Evolutionary conservation across 2,113 vertebrate species (phyloP).

Genomic region (Erythrolamprus reginae): DNA sequence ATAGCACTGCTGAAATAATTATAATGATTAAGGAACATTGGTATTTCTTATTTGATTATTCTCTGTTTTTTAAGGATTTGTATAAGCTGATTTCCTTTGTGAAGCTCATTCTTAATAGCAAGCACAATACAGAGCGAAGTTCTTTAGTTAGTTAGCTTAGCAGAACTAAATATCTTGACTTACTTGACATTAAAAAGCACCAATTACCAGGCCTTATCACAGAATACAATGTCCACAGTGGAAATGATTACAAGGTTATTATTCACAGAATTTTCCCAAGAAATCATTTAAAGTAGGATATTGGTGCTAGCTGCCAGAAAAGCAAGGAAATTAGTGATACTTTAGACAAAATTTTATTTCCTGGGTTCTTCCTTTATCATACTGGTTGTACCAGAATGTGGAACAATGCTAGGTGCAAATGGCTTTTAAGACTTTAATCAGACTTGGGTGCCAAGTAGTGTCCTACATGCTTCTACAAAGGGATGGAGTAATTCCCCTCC

Average conservation of each 20-base stretch:
- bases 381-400: not conserved
- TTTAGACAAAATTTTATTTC: not conserved
- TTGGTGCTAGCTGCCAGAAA: not conserved
- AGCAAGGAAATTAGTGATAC: not conserved
- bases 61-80: conserved; percentile 37
- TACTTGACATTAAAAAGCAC: conserved; percentile 40
- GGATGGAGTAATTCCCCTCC: not conserved
- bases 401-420: not conserved
- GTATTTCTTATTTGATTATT: conserved; percentile 46
- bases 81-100: conserved; percentile 44
- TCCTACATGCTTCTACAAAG: not conserved
- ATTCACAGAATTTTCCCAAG: not conserved
- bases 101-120: conserved; percentile 29
- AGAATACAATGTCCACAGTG: conserved; percentile 41
- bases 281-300: not conserved
- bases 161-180: conserved; percentile 23
- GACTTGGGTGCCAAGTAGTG: not conserved
- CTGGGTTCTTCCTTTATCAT: not conserved
- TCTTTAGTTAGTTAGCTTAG: conserved; percentile 46
- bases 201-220: conserved; percentile 43
- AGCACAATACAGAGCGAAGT: conserved; percentile 18
- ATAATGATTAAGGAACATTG: conserved; percentile 53
- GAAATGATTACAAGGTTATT: conserved; percentile 46
- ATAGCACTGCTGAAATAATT: conserved; percentile 57
- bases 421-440: not conserved